A percentile compares a stretch with the other conserved stretches of the same genome.
Conservation (phyloP, 2,888 invertebrate genomes). For the Camptogramma bilineatum region DNA sequence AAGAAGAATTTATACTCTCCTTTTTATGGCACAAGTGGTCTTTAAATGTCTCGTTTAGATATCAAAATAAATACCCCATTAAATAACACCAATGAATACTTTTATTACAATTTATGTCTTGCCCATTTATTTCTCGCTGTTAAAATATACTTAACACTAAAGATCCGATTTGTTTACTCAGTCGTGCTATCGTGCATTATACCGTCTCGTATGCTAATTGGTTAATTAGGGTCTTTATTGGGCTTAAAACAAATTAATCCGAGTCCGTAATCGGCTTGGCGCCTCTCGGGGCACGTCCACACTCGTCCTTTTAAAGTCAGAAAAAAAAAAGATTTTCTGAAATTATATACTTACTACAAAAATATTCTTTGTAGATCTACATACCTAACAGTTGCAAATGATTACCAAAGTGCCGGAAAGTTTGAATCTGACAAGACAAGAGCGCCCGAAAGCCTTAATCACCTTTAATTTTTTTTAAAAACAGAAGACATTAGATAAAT, state of each 20-base stretch:
- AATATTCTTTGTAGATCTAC: not conserved
- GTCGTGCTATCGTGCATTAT: conserved; percentile 47
- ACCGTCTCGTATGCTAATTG: conserved; percentile 64
- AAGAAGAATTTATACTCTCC: not conserved
- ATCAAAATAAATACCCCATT: not conserved
- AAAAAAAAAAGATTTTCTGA: not conserved
- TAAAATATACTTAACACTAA: conserved; percentile 22
- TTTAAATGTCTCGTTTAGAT: conserved; percentile 7
- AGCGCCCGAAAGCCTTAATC: not conserved
- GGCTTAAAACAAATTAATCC: conserved; percentile 69
- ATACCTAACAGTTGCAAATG: not conserved
- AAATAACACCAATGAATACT: conserved; percentile 7
- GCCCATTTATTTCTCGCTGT: conserved; percentile 16
- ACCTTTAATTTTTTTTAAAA: conserved; percentile 1
- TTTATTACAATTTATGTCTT: conserved; percentile 12
- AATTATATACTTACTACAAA: not conserved
- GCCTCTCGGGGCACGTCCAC: conserved; percentile 51
- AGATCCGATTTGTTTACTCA: conserved; percentile 57
- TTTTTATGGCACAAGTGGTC: not conserved
- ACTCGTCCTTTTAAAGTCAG: conserved; percentile 23
- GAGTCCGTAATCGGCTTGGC: conserved; percentile 65
- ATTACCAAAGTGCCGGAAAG: not conserved
- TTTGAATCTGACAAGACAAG: not conserved
- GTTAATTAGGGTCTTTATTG: conserved; percentile 69
- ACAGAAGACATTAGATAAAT: not conserved